Evolutionary conservation across 2,888 invertebrate genomes (phyloP).

Genomic region (Loripinus fragilis): DNA sequence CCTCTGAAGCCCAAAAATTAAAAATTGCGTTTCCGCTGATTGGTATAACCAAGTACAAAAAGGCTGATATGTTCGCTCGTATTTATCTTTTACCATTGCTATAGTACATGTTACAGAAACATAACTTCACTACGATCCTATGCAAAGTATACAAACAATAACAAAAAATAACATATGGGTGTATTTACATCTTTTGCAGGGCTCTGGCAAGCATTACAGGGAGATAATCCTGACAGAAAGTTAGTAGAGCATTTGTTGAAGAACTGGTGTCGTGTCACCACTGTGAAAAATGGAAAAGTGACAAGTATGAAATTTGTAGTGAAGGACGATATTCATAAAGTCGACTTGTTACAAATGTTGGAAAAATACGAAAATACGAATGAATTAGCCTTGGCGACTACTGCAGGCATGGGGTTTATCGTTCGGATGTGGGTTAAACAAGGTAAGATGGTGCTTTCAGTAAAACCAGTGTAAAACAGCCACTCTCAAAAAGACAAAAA

Average conservation of each 20-base stretch:
- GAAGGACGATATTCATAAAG: constrained; percentile 68
- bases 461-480: no score
- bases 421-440: constrained; percentile 73
- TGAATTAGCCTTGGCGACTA: constrained; percentile 74
- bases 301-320: constrained; percentile 69
- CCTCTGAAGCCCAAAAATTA: no score
- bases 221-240: constrained; percentile 68
- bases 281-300: constrained; percentile 71
- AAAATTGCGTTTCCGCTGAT: no score
- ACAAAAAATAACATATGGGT: no score
- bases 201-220: constrained; percentile 83
- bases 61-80: no score
- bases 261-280: constrained; percentile 80
- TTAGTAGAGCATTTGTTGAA: constrained; percentile 83
- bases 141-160: no score
- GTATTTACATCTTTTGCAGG: constrained; percentile 74
- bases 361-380: constrained; percentile 75
- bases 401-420: constrained; percentile 75
- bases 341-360: constrained; percentile 67
- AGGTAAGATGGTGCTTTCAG: no score
- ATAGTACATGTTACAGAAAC: no score
- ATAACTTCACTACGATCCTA: no score
- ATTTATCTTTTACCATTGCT: no score
- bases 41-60: no score
- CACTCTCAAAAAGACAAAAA: no score